phyloP scores from a whole-genome alignment of 1,140 invertebrate genomes.

The Archivesica marissinica region DNA sequence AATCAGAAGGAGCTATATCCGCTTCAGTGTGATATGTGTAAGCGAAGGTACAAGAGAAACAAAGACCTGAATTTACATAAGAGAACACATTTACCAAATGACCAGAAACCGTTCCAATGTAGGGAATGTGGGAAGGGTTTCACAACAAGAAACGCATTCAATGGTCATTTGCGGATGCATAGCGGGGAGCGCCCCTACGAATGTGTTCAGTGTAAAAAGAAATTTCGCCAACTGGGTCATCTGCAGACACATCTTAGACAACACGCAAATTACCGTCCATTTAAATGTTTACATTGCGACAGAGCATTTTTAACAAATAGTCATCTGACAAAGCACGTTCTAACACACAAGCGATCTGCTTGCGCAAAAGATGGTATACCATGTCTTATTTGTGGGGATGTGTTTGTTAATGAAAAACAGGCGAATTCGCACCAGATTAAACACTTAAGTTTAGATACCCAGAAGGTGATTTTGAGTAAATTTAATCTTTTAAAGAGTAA shows the following conservation, averaged over 20 bases:
- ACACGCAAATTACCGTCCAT: slow-evolving; percentile 14
- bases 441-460: not conserved
- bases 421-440: not conserved
- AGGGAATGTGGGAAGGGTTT: slow-evolving; percentile 25
- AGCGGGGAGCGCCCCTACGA: not conserved
- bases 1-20: not conserved
- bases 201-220: slow-evolving; percentile 3
- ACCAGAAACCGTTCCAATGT: not conserved
- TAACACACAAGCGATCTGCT: not conserved
- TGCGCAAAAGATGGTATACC: not conserved
- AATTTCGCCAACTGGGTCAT: slow-evolving; percentile 9
- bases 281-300: not conserved
- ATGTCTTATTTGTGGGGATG: not conserved
- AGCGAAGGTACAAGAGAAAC: not conserved
- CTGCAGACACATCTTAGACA: slow-evolving; percentile 2
- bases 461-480: not conserved
- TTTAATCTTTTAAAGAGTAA: not conserved
- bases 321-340: not conserved
- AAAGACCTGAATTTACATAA: slow-evolving; percentile 27
- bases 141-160: not conserved
- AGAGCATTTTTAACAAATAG: slow-evolving; percentile 13
- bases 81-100: slow-evolving; percentile 8
- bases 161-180: not conserved
- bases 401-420: not conserved
- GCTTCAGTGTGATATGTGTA: not conserved